Conservation (phyloP, 2,797 vertebrate species). For the Gymnoscopelus microlampas region DNA sequence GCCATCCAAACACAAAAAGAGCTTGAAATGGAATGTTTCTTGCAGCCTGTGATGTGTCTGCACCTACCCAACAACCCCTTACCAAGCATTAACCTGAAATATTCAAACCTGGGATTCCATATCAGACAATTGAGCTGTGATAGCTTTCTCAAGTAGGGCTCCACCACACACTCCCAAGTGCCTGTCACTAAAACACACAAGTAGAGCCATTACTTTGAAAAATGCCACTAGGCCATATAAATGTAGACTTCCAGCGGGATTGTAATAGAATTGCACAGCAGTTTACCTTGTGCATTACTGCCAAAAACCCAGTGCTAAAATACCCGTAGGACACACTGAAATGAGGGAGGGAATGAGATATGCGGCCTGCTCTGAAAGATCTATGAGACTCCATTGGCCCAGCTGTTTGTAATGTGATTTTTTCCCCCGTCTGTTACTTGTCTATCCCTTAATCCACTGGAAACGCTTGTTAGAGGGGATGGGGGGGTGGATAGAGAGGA, state of each 20-base stretch:
- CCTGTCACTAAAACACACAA: constrained; percentile 39
- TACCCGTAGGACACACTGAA: constrained; percentile 41
- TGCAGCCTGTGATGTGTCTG: not conserved
- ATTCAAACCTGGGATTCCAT: constrained; percentile 34
- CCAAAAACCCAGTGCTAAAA: constrained; percentile 39
- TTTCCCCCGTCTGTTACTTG: constrained; percentile 33
- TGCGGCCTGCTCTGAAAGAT: constrained; percentile 16
- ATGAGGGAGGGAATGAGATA: constrained; percentile 32
- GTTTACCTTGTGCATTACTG: constrained; percentile 39
- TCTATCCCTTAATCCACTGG: constrained; percentile 54
- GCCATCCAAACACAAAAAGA: constrained; percentile 1
- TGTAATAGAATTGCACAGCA: constrained; percentile 42
- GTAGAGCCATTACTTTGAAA: constrained; percentile 47
- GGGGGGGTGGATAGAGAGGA: constrained; percentile 36
- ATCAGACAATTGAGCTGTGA: constrained; percentile 47
- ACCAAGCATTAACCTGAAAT: constrained; percentile 10
- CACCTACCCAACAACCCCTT: not conserved
- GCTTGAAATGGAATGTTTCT: not conserved
- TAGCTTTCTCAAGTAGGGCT: constrained; percentile 32
- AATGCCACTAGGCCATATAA: constrained; percentile 36
- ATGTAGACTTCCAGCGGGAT: constrained; percentile 41
- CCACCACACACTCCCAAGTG: constrained; percentile 9
- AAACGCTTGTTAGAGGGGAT: constrained; percentile 59
- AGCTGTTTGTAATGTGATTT: constrained; percentile 35
- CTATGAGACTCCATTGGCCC: constrained; percentile 23